These are phyloP conservation scores for Sardina pilchardus DNA, from an alignment of 2,113 vertebrate genomes.

Conservation along the genomic window DNA sequence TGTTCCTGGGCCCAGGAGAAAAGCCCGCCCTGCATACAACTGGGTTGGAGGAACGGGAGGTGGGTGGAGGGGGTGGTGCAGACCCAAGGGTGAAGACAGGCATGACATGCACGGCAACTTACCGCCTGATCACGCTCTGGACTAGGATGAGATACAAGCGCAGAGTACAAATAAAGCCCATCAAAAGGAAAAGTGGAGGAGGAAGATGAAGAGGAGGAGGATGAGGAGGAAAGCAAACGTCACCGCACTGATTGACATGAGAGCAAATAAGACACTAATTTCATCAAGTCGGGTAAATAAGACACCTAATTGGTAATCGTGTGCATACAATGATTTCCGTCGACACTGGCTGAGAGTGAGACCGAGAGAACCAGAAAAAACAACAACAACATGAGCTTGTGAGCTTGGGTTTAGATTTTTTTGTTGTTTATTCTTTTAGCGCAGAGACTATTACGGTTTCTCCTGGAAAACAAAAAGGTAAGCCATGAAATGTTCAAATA, in stretches of 20 bases:
- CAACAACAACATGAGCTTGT: not conserved
- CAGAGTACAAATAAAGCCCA: conserved; percentile 42
- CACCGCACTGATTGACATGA: conserved; percentile 14
- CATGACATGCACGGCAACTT: conserved; percentile 11
- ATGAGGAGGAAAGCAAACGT: conserved; percentile 35
- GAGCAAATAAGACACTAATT: conserved; percentile 20
- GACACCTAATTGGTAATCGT: not conserved
- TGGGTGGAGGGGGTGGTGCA: conserved; percentile 12
- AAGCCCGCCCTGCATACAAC: conserved; percentile 42
- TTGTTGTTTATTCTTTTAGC: conserved; percentile 63
- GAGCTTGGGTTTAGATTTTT: not conserved
- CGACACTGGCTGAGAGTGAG: not conserved
- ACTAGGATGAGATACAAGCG: conserved; percentile 34
- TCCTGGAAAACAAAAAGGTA: conserved; percentile 41
- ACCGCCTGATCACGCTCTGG: conserved; percentile 33
- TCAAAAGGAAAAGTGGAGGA: conserved; percentile 10
- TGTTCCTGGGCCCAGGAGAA: conserved; percentile 57
- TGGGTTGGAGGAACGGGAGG: conserved; percentile 39
- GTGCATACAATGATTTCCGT: not conserved
- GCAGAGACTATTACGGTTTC: conserved; percentile 57
- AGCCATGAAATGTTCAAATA: conserved; percentile 55
- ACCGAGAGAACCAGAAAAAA: not conserved
- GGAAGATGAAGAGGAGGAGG: conserved; percentile 14
- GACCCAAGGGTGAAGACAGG: conserved; percentile 32
- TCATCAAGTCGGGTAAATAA: conserved; percentile 15